A percentile compares a stretch with the other conserved stretches of the same genome.
These are phyloP conservation scores for Diplolepis rosae DNA, from an alignment of 2,888 invertebrate genomes.

Conservation along the genomic window DNA sequence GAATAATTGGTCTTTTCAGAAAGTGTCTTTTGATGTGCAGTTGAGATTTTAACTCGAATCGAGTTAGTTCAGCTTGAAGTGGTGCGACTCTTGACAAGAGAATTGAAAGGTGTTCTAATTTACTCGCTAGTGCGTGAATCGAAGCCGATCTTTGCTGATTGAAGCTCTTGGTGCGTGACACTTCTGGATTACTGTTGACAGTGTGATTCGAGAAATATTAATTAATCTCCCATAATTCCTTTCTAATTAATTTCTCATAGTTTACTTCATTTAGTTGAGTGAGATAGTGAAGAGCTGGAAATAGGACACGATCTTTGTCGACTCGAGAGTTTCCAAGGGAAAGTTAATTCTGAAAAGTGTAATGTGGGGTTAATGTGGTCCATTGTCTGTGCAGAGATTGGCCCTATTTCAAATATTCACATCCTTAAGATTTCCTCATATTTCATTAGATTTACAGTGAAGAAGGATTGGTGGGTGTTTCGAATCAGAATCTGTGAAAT, in stretches of 20 bases:
- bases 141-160: background rate
- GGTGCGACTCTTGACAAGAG: background rate
- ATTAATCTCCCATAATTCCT: background rate
- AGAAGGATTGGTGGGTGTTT: background rate
- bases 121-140: slow-evolving; percentile 8
- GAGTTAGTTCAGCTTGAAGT: background rate
- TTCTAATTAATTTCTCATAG: background rate
- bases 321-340: background rate
- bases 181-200: slow-evolving; percentile 7
- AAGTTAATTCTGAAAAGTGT: background rate
- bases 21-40: too few relatives aligned
- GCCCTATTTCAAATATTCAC: too few relatives aligned
- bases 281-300: background rate
- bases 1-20: too few relatives aligned
- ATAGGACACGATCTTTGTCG: background rate
- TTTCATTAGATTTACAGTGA: background rate
- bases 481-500: background rate
- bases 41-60: background rate
- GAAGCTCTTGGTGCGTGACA: background rate
- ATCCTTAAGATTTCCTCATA: background rate
- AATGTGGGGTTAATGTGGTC: background rate
- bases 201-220: background rate
- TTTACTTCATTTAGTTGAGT: background rate
- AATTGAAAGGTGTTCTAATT: slow-evolving; percentile 26
- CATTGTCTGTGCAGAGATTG: too few relatives aligned